These are phyloP conservation scores for Plutella xylostella DNA, from an alignment of 2,888 invertebrate species.

Conservation along the genomic window DNA sequence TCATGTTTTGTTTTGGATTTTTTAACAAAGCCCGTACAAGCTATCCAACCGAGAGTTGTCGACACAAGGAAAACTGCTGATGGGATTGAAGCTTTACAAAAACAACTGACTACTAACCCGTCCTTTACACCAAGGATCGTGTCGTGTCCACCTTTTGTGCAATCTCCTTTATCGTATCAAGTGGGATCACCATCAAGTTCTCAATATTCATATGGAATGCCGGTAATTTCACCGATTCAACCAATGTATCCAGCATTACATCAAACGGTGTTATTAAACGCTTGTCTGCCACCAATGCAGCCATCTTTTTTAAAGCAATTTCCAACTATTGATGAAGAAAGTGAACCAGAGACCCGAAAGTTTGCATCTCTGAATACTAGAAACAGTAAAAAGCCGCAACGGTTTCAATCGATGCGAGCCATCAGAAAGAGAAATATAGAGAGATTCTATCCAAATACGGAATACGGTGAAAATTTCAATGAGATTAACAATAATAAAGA, in stretches of 20 bases:
- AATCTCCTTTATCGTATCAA: constrained; percentile 42
- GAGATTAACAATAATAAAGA: constrained; percentile 60
- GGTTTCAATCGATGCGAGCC: constrained; percentile 61
- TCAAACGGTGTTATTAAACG: constrained; percentile 53
- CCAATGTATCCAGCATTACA: constrained; percentile 59
- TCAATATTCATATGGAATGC: constrained; percentile 43
- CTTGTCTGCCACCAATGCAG: constrained; percentile 55
- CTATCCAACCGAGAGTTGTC: constrained; percentile 65
- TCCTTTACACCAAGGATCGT: constrained; percentile 59
- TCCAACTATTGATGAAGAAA: constrained; percentile 52
- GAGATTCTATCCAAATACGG: constrained; percentile 61
- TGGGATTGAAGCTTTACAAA: constrained; percentile 52
- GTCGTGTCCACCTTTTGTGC: constrained; percentile 53
- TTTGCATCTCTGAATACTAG: constrained; percentile 59
- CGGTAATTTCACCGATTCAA: constrained; percentile 55
- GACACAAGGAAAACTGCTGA: constrained; percentile 47
- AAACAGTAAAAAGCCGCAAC: constrained; percentile 40
- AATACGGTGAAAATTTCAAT: constrained; percentile 56
- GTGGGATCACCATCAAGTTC: constrained; percentile 31
- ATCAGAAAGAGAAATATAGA: constrained; percentile 58
- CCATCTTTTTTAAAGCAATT: constrained; percentile 52
- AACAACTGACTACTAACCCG: constrained; percentile 59
- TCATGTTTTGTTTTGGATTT: constrained; percentile 56
- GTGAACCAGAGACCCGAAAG: constrained; percentile 41
- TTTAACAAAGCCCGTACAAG: constrained; percentile 69